phyloP scores from a whole-genome alignment of 2,888 invertebrate genomes.

The Eulithis testata region DNA sequence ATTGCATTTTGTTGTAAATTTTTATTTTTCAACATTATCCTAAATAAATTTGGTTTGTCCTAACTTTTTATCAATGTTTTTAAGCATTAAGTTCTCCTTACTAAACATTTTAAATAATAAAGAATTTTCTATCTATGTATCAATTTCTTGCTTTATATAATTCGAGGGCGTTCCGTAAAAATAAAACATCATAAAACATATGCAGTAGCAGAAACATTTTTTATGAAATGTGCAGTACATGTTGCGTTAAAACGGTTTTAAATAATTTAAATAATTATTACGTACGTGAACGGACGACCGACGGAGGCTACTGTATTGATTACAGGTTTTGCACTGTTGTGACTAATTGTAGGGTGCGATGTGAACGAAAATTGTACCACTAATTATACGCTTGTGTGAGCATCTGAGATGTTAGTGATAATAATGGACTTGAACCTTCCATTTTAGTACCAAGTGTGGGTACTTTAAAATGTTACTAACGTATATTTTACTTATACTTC shows the following conservation, averaged over 20 bases:
- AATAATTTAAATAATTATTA: conserved; percentile 67
- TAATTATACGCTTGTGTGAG: conserved; percentile 58
- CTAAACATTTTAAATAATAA: too few relatives aligned
- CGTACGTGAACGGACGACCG: conserved; percentile 49
- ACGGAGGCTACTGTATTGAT: conserved; percentile 63
- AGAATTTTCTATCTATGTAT: too few relatives aligned
- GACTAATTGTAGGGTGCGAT: conserved; percentile 64
- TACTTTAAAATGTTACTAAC: conserved; percentile 12
- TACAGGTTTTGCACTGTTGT: conserved; percentile 57
- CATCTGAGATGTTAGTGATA: conserved; percentile 52
- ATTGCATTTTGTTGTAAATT: too few relatives aligned
- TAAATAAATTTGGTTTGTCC: too few relatives aligned
- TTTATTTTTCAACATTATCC: too few relatives aligned
- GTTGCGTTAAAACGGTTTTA: conserved; percentile 52
- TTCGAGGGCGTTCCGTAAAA: neutral
- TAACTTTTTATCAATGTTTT: too few relatives aligned
- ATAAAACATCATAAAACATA: conserved; percentile 1
- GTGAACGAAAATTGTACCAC: conserved; percentile 61
- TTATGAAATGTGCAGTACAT: conserved; percentile 39
- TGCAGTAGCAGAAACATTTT: conserved; percentile 38
- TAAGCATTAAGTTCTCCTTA: too few relatives aligned
- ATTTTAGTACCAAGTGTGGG: conserved; percentile 26
- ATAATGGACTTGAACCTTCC: conserved; percentile 35
- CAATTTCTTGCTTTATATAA: too few relatives aligned
- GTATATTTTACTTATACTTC: neutral